phyloP scores from a whole-genome alignment of 92 coral and sea anemone species.

The Zoanthus solanderi region DNA sequence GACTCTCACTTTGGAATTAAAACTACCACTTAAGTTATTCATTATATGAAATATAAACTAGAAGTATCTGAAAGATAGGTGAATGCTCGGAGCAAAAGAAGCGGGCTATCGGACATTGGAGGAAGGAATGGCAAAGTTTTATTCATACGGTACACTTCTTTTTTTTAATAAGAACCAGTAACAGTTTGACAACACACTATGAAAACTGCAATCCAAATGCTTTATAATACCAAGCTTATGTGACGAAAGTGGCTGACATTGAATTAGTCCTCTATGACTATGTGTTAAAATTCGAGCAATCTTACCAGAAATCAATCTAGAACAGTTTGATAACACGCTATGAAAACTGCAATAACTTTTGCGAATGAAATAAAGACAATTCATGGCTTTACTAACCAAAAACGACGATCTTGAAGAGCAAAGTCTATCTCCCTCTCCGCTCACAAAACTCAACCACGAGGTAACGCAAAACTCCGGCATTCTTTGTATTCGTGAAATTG shows the following conservation, averaged over 20 bases:
- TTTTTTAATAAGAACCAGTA: too few species aligned
- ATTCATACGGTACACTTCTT: too few species aligned
- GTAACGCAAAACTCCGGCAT: constrained; percentile 1
- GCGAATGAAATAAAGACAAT: constrained; percentile 40
- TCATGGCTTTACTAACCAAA: constrained; percentile 40
- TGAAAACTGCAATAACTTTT: constrained; percentile 42
- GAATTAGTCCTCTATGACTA: constrained; percentile 38
- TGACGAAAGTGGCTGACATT: constrained; percentile 43
- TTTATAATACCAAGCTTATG: constrained; percentile 32
- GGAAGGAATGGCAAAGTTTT: too few species aligned
- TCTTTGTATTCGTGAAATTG: too few species aligned
- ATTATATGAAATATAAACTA: too few species aligned
- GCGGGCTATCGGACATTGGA: too few species aligned
- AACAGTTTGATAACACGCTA: constrained; percentile 45
- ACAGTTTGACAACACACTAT: too few species aligned
- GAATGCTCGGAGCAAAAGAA: too few species aligned
- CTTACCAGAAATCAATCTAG: constrained; percentile 50
- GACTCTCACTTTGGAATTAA: too few species aligned
- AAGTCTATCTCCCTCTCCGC: background rate
- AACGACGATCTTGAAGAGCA: constrained; percentile 32
- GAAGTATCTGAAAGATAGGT: too few species aligned
- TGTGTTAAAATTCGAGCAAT: constrained; percentile 47
- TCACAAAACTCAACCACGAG: constrained; percentile 22
- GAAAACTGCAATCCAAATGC: constrained; percentile 25
- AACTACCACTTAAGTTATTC: too few species aligned